phyloP scores from a whole-genome alignment of 2,797 vertebrate species.

The Hoplostethus atlanticus region DNA sequence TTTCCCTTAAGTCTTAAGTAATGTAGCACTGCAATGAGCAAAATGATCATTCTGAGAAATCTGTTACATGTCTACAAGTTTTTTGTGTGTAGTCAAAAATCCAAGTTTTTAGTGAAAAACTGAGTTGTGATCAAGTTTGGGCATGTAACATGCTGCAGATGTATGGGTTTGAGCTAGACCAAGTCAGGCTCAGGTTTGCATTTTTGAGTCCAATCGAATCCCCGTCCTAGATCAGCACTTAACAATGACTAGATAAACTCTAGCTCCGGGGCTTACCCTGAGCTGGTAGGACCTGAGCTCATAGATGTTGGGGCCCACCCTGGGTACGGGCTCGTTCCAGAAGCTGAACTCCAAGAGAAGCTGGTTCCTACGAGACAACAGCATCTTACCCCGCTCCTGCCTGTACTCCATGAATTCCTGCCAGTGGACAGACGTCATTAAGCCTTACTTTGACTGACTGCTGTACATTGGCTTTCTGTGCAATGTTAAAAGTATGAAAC shows the following conservation, averaged over 20 bases:
- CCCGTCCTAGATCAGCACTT: background rate
- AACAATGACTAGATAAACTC: background rate
- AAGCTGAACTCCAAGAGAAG: constrained; percentile 96
- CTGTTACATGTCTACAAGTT: too few species aligned
- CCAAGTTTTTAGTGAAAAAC: too few species aligned
- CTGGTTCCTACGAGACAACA: constrained; percentile 94
- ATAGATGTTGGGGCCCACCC: constrained; percentile 95
- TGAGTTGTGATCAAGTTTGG: too few species aligned
- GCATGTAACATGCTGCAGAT: too few species aligned
- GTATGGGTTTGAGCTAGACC: too few species aligned
- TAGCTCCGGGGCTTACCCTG: constrained; percentile 85
- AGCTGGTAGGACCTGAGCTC: constrained; percentile 97
- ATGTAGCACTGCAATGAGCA: too few species aligned
- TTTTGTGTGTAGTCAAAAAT: too few species aligned
- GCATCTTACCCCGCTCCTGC: constrained; percentile 94
- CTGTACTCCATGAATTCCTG: constrained; percentile 94
- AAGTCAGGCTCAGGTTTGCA: too few species aligned
- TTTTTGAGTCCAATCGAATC: background rate
- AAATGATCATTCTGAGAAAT: too few species aligned
- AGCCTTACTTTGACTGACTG: background rate
- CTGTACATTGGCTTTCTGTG: background rate
- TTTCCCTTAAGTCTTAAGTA: too few species aligned
- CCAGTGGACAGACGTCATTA: constrained; percentile 31
- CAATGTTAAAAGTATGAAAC: too few species aligned
- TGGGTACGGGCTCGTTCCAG: constrained; percentile 94